A percentile compares a stretch with the other conserved stretches of the same genome.
Evolutionary conservation across 2,888 invertebrate species (phyloP).

Genomic region (Ashinkailepas kermadecensis): DNA sequence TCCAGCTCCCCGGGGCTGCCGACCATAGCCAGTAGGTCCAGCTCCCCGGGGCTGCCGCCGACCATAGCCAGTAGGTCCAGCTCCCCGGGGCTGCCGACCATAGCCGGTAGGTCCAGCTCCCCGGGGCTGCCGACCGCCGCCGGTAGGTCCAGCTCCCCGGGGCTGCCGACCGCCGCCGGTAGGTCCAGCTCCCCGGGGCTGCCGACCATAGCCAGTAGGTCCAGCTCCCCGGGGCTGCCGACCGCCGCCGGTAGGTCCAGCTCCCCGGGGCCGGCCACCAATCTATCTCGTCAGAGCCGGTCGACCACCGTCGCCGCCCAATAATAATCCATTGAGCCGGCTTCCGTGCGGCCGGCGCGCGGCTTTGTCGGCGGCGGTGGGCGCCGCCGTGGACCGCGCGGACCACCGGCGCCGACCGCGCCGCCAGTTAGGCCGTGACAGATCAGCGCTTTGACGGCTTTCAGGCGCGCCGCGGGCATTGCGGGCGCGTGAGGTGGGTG

Average conservation of each 20-base stretch:
- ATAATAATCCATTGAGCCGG: constrained; percentile 14
- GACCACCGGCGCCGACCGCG: neutral
- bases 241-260: neutral
- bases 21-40: no score
- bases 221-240: neutral
- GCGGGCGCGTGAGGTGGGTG: neutral
- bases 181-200: neutral
- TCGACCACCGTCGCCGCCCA: neutral
- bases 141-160: no score
- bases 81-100: no score
- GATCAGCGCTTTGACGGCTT: neutral
- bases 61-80: no score
- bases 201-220: neutral
- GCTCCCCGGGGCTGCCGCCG: no score
- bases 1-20: no score
- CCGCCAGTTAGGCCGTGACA: constrained; percentile 10
- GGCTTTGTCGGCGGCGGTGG: neutral
- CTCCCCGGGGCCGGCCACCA: neutral
- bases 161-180: no score
- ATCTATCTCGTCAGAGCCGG: no score
- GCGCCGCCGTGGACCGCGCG: neutral
- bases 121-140: no score
- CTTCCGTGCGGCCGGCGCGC: neutral
- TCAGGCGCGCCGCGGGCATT: neutral
- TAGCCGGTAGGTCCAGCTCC: no score